Conservation (phyloP, 2,113 vertebrate species). For the Connochaetes taurinus region DNA sequence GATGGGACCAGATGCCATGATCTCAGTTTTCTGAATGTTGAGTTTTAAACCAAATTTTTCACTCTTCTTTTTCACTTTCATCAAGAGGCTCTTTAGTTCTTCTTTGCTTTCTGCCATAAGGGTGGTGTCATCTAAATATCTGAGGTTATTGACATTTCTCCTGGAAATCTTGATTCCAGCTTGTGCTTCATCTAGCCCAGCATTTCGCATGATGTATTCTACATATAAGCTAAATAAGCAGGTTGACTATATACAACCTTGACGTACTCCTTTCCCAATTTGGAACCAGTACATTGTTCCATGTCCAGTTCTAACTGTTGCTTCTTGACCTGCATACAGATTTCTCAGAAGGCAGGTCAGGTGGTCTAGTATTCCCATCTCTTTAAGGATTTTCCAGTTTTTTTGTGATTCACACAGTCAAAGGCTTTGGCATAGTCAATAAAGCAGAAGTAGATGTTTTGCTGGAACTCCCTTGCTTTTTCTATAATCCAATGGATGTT, state of each 20-base stretch:
- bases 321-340: background rate
- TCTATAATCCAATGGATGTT: background rate
- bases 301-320: background rate
- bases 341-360: background rate
- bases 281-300: rapidly evolving
- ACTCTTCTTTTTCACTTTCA: background rate
- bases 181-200: background rate
- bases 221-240: background rate
- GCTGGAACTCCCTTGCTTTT: background rate
- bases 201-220: background rate
- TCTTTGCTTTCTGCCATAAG: background rate
- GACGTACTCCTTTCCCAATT: rapidly evolving
- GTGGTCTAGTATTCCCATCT: background rate
- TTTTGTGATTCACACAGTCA: background rate
- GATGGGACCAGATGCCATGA: background rate
- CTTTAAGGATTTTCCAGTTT: background rate
- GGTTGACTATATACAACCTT: background rate
- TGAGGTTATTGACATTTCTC: background rate
- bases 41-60: background rate
- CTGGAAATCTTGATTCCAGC: background rate
- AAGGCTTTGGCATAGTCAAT: background rate
- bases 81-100: background rate
- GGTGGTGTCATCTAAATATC: background rate
- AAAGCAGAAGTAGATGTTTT: background rate
- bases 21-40: background rate